Evolutionary conservation across 2,888 invertebrate species (phyloP).

Genomic region (Leptinotarsa tumamoca): DNA sequence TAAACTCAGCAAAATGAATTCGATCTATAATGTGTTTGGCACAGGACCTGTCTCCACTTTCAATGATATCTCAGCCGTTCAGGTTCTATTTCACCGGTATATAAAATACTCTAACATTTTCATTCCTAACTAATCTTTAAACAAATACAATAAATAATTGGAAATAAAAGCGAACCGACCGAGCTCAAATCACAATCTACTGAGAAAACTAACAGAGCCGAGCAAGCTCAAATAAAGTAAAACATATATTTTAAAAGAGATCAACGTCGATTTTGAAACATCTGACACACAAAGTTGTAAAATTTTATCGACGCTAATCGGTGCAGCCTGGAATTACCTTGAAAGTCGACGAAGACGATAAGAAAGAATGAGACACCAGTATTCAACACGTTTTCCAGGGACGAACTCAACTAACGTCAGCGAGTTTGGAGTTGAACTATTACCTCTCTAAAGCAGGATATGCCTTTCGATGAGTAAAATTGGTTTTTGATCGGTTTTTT

Average conservation of each 20-base stretch:
- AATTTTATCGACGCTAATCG: conserved; percentile 37
- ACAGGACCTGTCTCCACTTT: no score
- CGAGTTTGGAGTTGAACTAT: background rate
- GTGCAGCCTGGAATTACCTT: conserved; percentile 35
- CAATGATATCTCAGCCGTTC: no score
- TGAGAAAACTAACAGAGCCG: conserved; percentile 3
- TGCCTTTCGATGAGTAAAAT: no score
- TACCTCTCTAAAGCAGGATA: no score
- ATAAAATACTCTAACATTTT: background rate
- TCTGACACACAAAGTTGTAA: conserved; percentile 35
- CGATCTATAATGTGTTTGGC: no score
- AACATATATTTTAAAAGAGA: conserved; percentile 24
- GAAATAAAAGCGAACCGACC: background rate
- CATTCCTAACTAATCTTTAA: background rate
- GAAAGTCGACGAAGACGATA: conserved; percentile 36
- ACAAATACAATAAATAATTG: conserved; percentile 1
- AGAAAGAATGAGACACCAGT: conserved; percentile 30
- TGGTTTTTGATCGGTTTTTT: no score
- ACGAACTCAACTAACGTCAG: background rate
- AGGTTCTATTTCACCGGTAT: no score
- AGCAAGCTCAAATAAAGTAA: conserved; percentile 1
- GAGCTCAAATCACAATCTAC: background rate
- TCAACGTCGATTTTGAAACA: conserved; percentile 24
- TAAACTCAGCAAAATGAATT: no score
- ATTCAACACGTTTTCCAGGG: conserved; percentile 4